Evolutionary conservation across 2,113 vertebrate genomes (phyloP), one percentile per base, ranked within the genome.

Genomic region (Percopsis transmontana): DNA sequence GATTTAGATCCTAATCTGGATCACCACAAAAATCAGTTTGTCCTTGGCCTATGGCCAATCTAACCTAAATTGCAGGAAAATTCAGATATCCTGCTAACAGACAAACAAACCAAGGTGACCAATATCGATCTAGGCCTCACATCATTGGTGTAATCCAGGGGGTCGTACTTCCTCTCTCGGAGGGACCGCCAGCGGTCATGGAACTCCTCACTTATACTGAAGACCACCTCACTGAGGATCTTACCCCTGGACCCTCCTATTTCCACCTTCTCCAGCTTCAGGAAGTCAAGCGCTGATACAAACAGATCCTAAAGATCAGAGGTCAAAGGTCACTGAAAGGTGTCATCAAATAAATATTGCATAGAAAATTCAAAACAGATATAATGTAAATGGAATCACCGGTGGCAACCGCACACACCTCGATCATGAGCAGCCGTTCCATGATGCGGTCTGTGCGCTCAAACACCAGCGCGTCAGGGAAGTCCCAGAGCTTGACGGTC

Each of bases 161-260:
- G 87, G 65, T 84, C 85, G 12, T 91, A 85, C 91, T 94, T 92
- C 82, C 90, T 93, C 85, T 93, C 89, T 71, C 86, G 79, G 14
- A 91, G 78, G 58, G 85, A 62, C 44, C 91, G 91, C 87, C 88
- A 91, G 56, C 55, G 77, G 73, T 91, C 90, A 27, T 84, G 84
- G 84, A 94, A 91, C 63, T 90, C 86, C 60, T 93, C 87, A 6
- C 70, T 92, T 81, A 87, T 88, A 45, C 66, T 76, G 58, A 87
- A 82, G 61, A 91, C 75, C 84, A 91, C 87, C 64, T 91, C 89
- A 45, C 70, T 84, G 51, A 92, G 80, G 52, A 87, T 78, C 77
- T 91, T 91, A 66, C 88, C 90, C 76, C 79, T 85, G 41, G 84
- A 88, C 15, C 80, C 90, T 18, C 85, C 87, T 27, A 89, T 73